Evolutionary conservation across 2,888 invertebrate species (phyloP).

Genomic region (Rhyacophila evoluta): DNA sequence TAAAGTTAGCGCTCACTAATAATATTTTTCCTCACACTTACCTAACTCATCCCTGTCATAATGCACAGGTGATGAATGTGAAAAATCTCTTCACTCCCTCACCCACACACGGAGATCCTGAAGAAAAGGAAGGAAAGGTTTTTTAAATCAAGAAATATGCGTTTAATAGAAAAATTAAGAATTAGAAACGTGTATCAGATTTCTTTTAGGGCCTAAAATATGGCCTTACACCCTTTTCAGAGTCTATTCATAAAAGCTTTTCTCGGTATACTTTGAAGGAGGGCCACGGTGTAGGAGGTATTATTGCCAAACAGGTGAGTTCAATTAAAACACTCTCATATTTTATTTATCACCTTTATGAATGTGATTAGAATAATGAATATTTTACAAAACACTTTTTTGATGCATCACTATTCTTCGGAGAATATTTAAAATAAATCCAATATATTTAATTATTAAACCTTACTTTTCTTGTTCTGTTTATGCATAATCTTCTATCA

Average conservation of each 20-base stretch:
- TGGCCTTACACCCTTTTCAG: slow-evolving; percentile 45
- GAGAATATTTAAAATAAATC: too few species aligned
- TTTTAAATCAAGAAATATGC: slow-evolving; percentile 27
- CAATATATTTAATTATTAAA: too few species aligned
- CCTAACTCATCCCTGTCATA: neutral
- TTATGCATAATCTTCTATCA: too few species aligned
- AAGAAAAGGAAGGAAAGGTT: neutral
- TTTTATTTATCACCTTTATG: too few species aligned
- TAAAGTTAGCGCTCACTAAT: neutral
- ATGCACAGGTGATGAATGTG: slow-evolving; percentile 24
- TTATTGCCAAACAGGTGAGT: slow-evolving; percentile 4
- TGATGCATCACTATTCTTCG: too few species aligned
- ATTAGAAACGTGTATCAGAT: slow-evolving; percentile 50
- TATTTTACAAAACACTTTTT: too few species aligned
- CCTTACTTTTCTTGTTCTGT: too few species aligned
- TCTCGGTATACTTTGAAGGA: slow-evolving; percentile 45
- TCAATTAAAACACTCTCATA: neutral
- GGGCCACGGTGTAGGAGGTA: slow-evolving; percentile 34
- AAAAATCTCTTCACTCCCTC: neutral
- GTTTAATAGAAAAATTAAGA: slow-evolving; percentile 53
- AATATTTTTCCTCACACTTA: neutral
- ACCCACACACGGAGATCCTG: neutral
- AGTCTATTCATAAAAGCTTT: slow-evolving; percentile 51
- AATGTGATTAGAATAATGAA: too few species aligned
- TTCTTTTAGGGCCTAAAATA: slow-evolving; percentile 37